phyloP scores from a whole-genome alignment of 2,888 invertebrate genomes.

The Diplolepis rosae region DNA sequence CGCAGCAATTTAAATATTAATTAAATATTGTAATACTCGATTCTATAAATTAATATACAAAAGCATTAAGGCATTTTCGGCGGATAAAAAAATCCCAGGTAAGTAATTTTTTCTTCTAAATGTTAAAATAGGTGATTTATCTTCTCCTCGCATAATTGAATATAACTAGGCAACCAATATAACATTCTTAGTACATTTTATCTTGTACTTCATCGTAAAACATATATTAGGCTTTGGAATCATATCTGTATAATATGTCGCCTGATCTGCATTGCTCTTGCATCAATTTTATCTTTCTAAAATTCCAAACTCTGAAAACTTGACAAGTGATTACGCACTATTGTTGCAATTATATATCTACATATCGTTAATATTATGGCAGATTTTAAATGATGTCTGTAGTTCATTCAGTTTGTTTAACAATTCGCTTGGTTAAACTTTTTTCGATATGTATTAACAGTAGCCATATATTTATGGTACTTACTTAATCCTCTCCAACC shows the following conservation, averaged over 20 bases:
- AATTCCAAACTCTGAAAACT: conserved; percentile 5
- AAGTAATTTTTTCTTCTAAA: conserved; percentile 9
- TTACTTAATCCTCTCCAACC: too few species aligned
- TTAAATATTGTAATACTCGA: conserved; percentile 4
- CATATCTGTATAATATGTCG: conserved; percentile 13
- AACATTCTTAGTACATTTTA: conserved; percentile 25
- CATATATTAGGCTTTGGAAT: conserved; percentile 28
- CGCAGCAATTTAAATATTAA: not conserved
- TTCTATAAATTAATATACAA: not conserved
- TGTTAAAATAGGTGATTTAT: conserved; percentile 3
- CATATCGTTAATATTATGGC: conserved; percentile 27
- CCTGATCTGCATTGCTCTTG: not conserved
- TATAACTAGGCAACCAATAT: conserved; percentile 29
- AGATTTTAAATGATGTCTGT: not conserved
- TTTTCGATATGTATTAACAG: not conserved
- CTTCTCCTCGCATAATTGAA: conserved; percentile 7
- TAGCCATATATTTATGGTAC: too few species aligned
- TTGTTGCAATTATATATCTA: conserved; percentile 7
- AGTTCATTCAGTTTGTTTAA: not conserved
- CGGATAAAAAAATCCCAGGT: not conserved
- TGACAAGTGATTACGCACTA: conserved; percentile 17
- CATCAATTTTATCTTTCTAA: conserved; percentile 10
- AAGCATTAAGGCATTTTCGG: conserved; percentile 27
- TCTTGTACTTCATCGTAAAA: conserved; percentile 23
- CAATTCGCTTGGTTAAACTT: not conserved